Base-by-base conservation (phyloP, 2,113 vertebrate species). In the Onychostruthus taczanowskii region DNA sequence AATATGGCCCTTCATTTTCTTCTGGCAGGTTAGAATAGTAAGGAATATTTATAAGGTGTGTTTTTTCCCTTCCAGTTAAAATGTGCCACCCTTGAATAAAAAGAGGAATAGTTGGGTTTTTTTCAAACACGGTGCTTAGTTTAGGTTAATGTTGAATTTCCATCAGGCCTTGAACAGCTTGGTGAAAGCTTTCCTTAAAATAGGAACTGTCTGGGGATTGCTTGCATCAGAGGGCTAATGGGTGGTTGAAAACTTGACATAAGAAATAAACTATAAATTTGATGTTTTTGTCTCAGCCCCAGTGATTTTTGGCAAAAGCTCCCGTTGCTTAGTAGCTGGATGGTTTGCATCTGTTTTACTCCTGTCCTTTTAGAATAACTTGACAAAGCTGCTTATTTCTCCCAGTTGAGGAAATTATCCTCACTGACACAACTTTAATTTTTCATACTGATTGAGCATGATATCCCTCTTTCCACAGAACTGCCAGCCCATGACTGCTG, bases 291-390 rank as follows among this genome's bases (percentile, higher is more conserved):
- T 80, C 61, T 44, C 72, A 89, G 52, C 41, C 77, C 46, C 52
- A 78, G 81, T 76, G 75, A 62, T 87, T 91, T 92, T 68, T 90
- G 56, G 75, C 77, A 87, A 80, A 69, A 30, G 13, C 5, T 89
- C 41, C 49, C 12, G 10, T 88, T 97, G 78, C 89, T 91, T 92
- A 91, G 95, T 76, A 97, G 78, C 89, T 63, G 70, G 35, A 59
- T 16, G 58, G 43, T 86, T 88, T 90, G 50, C 35, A 77, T 93
- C 59, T 93, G 70, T 50, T 89, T 68, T 56, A 74, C 18, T 81
- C 24, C 47, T 81, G 62, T 56, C 44, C 39, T 94, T 70, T 63
- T 20, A 56, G 52, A 90, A 41, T 56, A 70, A 47, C 33, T 92
- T 87, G 69, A 81, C 64, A 75, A 84, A 92, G 21, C 44, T 84